Base-by-base conservation (phyloP, 2,888 invertebrate species). In the Esperia sulphurella region DNA sequence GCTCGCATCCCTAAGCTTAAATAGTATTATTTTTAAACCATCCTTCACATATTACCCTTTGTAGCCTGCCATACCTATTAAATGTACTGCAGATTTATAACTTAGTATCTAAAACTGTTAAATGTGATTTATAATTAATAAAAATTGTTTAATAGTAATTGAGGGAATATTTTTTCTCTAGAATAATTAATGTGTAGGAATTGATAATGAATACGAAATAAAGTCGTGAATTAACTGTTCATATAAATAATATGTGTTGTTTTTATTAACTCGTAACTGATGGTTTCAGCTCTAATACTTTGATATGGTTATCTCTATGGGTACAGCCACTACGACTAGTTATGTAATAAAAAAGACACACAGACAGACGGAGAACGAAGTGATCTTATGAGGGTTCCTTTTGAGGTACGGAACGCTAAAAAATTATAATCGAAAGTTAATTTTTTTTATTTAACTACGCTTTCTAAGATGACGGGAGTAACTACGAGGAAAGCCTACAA, bases 221-320 rank as follows among this genome's bases (percentile, higher is more conserved):
- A 86, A 86, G 74, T 84, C 83, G 77, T 76, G 73, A 71, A 81
- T 79, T 82, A 80, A 82, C 65, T 79, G 78, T 81, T 76, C 64
- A 52, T 75, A 68, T 14, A 35, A 47, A 59, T 14, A n/a, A n/a
- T n/a, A n/a, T 42, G 12, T 10, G 1, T 10, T 3, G 28, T 43
- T 43, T 14, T 45, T 40, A 7, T 29, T 12, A 14, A 12, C 5
- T 12, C 14, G 13, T n/a, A n/a, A n/a, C n/a, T n/a, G n/a, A n/a
- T n/a, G n/a, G n/a, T n/a, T n/a, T n/a, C n/a, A n/a, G n/a, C n/a
- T n/a, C n/a, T n/a, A n/a, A n/a, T n/a, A n/a, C n/a, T n/a, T n/a
- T n/a, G n/a, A n/a, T n/a, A n/a, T n/a, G n/a, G n/a, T n/a, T n/a
- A n/a, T n/a, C n/a, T n/a, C n/a, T n/a, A n/a, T n/a, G n/a, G n/a